Conservation (phyloP, 1,140 invertebrate species). For the Brachionus asplanchnoidis region DNA sequence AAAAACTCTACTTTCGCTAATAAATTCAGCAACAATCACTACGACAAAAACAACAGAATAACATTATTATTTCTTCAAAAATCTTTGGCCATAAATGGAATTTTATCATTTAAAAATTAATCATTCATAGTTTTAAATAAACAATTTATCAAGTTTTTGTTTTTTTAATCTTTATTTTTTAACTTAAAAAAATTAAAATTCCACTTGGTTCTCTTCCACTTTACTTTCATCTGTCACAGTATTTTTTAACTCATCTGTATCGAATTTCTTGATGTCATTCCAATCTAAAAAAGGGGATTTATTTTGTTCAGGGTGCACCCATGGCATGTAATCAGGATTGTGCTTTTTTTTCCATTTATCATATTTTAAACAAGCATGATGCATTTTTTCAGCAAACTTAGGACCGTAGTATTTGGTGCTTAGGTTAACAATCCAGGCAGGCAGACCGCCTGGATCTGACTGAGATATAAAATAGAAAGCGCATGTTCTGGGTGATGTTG, state of each 20-base stretch:
- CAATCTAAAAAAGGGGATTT: not conserved
- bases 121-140: no score
- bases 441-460: conserved; percentile 79
- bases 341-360: conserved; percentile 71
- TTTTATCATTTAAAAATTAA: not conserved
- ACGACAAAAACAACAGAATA: no score
- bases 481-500: conserved; percentile 61
- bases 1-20: not conserved
- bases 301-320: conserved; percentile 65
- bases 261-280: not conserved
- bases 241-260: not conserved
- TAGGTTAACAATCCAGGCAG: conserved; percentile 81
- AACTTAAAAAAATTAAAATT: not conserved
- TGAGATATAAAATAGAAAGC: conserved; percentile 76
- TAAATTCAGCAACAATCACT: not conserved
- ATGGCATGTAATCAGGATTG: conserved; percentile 72
- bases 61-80: not conserved
- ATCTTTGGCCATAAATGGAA: not conserved
- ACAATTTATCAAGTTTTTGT: no score
- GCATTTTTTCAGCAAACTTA: conserved; percentile 62
- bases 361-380: conserved; percentile 74
- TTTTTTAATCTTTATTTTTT: no score
- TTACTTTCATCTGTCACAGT: not conserved
- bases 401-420: conserved; percentile 78
- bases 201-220: not conserved